Evolutionary conservation across 2,113 vertebrate genomes (phyloP).

Genomic region (Archilochus colubris): DNA sequence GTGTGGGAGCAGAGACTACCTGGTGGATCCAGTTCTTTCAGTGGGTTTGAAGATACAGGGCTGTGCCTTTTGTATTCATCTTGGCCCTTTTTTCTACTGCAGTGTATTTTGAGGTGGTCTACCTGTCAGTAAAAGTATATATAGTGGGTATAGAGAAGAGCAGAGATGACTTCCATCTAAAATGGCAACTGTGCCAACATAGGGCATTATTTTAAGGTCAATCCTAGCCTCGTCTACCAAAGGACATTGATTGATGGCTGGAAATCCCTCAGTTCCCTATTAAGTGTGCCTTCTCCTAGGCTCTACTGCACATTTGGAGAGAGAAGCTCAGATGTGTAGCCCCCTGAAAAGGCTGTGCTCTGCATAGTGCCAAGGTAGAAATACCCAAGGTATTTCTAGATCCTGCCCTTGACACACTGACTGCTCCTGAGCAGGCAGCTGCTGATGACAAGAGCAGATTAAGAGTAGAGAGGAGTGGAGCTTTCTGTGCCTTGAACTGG

Average conservation of each 20-base stretch:
- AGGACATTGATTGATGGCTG: background rate
- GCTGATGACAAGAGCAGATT: background rate
- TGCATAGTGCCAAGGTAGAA: background rate
- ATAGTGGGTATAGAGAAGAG: background rate
- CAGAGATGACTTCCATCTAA: background rate
- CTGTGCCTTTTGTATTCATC: background rate
- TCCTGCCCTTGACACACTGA: background rate
- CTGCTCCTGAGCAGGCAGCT: background rate
- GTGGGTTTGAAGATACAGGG: slow-evolving; percentile 45
- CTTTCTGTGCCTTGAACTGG: background rate
- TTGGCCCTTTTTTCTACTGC: background rate
- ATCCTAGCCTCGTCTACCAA: background rate
- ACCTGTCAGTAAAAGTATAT: background rate
- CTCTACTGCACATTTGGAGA: background rate
- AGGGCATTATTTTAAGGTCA: background rate
- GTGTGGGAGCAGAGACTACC: slow-evolving; percentile 47
- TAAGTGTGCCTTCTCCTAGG: background rate
- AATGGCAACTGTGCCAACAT: background rate
- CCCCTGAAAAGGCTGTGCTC: background rate
- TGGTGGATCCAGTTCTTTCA: slow-evolving; percentile 63
- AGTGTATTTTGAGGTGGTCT: background rate
- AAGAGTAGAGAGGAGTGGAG: background rate
- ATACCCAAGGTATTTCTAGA: accelerated
- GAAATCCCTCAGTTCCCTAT: background rate
- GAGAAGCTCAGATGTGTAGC: background rate